phyloP scores from a whole-genome alignment of 2,797 vertebrate genomes.

The Hylomyscus alleni region DNA sequence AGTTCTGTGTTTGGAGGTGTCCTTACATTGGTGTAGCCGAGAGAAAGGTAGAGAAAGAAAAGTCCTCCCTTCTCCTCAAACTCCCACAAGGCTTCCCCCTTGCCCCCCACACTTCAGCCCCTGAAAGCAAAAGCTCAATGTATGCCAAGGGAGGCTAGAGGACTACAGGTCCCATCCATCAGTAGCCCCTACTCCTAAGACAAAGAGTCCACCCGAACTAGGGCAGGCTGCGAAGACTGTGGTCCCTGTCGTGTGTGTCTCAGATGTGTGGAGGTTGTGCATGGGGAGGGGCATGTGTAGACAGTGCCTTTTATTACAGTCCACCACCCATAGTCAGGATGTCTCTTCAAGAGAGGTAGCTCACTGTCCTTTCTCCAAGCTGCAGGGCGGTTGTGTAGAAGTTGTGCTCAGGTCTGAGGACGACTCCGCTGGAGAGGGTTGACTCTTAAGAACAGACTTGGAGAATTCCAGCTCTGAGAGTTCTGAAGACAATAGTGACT shows the following conservation, averaged over 20 bases:
- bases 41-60: neutral
- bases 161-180: no score
- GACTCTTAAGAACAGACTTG: slow-evolving; percentile 1
- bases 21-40: neutral
- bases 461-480: slow-evolving; percentile 61
- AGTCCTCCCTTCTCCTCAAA: neutral
- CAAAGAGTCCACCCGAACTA: neutral
- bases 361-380: neutral
- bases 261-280: neutral
- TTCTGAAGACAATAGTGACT: slow-evolving; percentile 52
- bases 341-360: neutral
- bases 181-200: accelerated
- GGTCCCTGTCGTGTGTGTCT: neutral
- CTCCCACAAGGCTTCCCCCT: neutral
- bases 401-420: neutral
- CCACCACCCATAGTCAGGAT: neutral
- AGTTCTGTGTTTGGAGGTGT: neutral
- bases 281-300: neutral
- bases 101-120: no score
- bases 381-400: neutral
- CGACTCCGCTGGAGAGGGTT: neutral
- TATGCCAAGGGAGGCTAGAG: neutral
- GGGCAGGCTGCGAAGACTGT: neutral
- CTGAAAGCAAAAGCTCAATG: neutral
- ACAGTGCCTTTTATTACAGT: neutral